phyloP scores from a whole-genome alignment of 2,113 vertebrate species.

The Scopus umbretta region DNA sequence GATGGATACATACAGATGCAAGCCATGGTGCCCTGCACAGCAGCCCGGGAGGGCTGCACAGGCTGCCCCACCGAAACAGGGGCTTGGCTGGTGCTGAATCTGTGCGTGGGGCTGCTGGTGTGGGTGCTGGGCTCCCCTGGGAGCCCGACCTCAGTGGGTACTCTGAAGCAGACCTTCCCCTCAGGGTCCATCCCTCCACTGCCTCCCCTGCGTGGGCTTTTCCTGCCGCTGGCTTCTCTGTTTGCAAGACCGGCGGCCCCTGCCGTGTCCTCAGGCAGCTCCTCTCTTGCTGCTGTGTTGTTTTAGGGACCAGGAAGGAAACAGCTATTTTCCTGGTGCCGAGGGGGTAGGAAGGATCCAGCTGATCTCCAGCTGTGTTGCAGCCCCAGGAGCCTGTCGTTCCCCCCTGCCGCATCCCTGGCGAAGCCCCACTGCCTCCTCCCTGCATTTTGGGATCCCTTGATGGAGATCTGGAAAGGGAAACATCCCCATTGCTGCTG shows the following conservation, averaged over 20 bases:
- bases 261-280: background rate
- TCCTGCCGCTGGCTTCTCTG: background rate
- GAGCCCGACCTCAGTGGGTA: accelerated
- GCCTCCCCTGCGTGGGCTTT: background rate
- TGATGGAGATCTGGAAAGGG: background rate
- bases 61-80: background rate
- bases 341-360: background rate
- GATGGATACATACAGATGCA: background rate
- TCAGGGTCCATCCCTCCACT: background rate
- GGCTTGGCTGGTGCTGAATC: background rate
- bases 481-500: background rate
- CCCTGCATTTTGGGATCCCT: background rate
- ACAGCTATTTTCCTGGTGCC: background rate
- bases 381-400: background rate
- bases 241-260: background rate
- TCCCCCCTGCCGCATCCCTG: background rate
- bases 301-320: slow-evolving; percentile 30
- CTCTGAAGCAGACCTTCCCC: background rate
- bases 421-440: background rate
- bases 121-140: background rate
- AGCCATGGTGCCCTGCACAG: background rate
- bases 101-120: background rate
- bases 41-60: background rate
- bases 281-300: background rate
- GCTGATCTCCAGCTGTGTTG: slow-evolving; percentile 13